Percentiles rank a stretch among this genome's conserved stretches.
Evolutionary conservation across 2,797 vertebrate species (phyloP).

Genomic region (Picus viridis): DNA sequence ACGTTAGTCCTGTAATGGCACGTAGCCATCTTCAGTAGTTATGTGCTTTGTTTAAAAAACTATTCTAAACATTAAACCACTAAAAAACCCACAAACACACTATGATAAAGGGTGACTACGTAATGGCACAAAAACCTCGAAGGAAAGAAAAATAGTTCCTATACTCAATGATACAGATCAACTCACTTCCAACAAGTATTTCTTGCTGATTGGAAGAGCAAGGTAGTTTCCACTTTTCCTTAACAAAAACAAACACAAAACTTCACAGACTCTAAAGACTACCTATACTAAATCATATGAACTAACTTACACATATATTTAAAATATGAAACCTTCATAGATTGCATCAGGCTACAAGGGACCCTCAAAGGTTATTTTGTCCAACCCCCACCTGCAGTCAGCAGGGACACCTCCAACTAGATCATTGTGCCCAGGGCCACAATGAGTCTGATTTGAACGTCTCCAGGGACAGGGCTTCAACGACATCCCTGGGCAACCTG

Average conservation of each 20-base stretch:
- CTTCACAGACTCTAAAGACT: neutral
- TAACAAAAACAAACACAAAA: neutral
- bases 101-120: neutral
- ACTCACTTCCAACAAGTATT: neutral
- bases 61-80: neutral
- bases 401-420: too few relatives aligned
- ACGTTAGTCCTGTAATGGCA: neutral
- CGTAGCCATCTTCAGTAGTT: neutral
- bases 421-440: too few relatives aligned
- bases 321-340: neutral
- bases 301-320: neutral
- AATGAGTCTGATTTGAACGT: too few relatives aligned
- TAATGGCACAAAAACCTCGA: neutral
- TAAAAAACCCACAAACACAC: accelerated
- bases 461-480: too few relatives aligned
- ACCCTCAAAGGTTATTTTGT: too few relatives aligned
- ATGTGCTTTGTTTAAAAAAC: neutral
- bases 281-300: neutral
- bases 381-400: too few relatives aligned
- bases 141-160: neutral
- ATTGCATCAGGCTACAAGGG: too few relatives aligned
- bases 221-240: neutral
- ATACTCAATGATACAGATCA: neutral
- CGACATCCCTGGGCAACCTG: too few relatives aligned
- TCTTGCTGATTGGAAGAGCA: neutral